Evolutionary conservation across 1,140 invertebrate genomes (phyloP).

Genomic region (Zelostemma sp.): DNA sequence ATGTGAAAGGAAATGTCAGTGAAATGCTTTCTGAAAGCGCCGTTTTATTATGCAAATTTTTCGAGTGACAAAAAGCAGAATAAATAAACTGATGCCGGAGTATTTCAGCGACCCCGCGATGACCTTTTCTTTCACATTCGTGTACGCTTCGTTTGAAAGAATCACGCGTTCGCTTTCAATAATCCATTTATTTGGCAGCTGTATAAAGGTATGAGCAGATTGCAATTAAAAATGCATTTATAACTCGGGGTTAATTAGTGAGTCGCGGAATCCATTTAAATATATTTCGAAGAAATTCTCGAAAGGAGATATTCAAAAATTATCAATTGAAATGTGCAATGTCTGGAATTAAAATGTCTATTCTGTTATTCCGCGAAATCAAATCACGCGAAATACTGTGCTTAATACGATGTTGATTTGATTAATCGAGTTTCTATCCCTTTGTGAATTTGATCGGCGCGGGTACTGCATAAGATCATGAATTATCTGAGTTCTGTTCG

Average conservation of each 20-base stretch:
- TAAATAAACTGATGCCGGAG: too few relatives aligned
- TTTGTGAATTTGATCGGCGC: slow-evolving; percentile 43
- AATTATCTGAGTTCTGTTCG: slow-evolving; percentile 33
- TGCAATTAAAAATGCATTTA: not conserved
- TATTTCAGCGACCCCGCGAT: too few relatives aligned
- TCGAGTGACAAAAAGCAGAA: too few relatives aligned
- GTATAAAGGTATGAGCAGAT: not conserved
- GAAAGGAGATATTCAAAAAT: too few relatives aligned
- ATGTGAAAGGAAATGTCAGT: not conserved
- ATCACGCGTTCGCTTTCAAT: not conserved
- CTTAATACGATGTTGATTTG: slow-evolving; percentile 17
- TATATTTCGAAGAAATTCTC: too few relatives aligned
- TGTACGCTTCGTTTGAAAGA: not conserved
- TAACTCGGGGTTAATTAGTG: too few relatives aligned
- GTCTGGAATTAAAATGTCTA: too few relatives aligned
- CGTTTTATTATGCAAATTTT: too few relatives aligned
- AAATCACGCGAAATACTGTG: too few relatives aligned
- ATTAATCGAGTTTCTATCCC: slow-evolving; percentile 46
- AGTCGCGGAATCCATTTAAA: too few relatives aligned
- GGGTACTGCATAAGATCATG: slow-evolving; percentile 41
- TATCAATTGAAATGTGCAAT: too few relatives aligned
- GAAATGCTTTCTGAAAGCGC: too few relatives aligned
- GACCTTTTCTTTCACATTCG: not conserved
- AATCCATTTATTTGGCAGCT: not conserved
- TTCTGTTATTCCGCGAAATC: slow-evolving; percentile 19